Evolutionary conservation across 2,888 invertebrate genomes (phyloP).

Genomic region (Arge pagana): DNA sequence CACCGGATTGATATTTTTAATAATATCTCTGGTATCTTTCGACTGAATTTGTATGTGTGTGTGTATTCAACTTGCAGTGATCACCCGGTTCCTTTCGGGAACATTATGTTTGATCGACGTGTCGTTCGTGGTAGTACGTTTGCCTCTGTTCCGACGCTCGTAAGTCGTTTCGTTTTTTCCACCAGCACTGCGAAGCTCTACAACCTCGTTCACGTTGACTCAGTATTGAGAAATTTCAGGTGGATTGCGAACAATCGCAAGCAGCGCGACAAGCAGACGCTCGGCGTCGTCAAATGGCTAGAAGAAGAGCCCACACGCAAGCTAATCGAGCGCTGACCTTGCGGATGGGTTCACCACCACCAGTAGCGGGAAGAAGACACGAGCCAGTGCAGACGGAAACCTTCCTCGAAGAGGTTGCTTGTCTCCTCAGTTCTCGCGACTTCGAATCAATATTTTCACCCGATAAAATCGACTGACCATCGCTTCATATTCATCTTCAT

Average conservation of each 20-base stretch:
- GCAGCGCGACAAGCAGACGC: constrained; percentile 66
- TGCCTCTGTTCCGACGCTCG: constrained; percentile 57
- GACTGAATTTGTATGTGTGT: no score
- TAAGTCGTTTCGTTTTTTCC: constrained; percentile 37
- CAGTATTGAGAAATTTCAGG: constrained; percentile 34
- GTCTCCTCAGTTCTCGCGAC: not conserved
- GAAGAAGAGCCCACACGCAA: constrained; percentile 70
- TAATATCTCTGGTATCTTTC: no score
- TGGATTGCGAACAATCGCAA: constrained; percentile 62
- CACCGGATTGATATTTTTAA: no score
- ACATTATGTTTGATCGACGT: constrained; percentile 89
- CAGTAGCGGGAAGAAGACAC: constrained; percentile 82
- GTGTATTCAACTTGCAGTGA: constrained; percentile 57
- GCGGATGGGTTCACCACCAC: constrained; percentile 73
- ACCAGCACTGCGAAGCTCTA: not conserved
- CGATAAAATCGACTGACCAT: no score
- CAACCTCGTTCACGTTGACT: not conserved
- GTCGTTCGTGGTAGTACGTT: constrained; percentile 85
- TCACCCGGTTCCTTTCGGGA: constrained; percentile 67
- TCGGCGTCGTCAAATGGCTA: constrained; percentile 74
- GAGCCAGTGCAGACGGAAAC: constrained; percentile 88
- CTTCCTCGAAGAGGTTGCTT: constrained; percentile 79
- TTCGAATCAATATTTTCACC: not conserved
- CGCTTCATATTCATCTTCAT: no score
- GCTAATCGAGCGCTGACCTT: constrained; percentile 59